These are phyloP conservation scores for Hypolimnas misippus DNA, from an alignment of 2,888 invertebrate genomes.

Conservation along the genomic window DNA sequence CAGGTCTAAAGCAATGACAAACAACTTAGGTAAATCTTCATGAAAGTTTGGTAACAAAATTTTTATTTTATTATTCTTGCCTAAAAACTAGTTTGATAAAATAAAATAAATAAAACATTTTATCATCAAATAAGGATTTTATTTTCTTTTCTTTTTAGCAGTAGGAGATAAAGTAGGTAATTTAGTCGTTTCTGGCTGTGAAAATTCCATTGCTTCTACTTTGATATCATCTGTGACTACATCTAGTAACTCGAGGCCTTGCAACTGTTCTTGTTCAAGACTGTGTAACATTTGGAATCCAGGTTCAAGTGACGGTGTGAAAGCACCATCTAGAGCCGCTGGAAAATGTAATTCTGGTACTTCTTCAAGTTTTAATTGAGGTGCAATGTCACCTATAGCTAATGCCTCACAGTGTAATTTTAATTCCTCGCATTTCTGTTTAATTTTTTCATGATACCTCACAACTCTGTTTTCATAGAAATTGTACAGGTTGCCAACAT, in stretches of 20 bases:
- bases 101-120: not conserved
- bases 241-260: constrained; percentile 73
- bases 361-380: constrained; percentile 74
- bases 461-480: constrained; percentile 74
- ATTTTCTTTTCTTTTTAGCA: constrained; percentile 77
- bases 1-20: too few relatives aligned
- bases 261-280: constrained; percentile 84
- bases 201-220: constrained; percentile 73
- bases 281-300: constrained; percentile 87
- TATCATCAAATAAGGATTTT: constrained; percentile 44
- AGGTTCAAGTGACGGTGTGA: constrained; percentile 85
- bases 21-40: too few relatives aligned
- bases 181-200: constrained; percentile 67
- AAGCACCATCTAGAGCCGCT: constrained; percentile 76
- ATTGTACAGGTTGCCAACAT: constrained; percentile 71
- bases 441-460: constrained; percentile 67
- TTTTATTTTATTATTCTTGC: too few relatives aligned
- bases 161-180: constrained; percentile 65
- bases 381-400: constrained; percentile 66
- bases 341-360: constrained; percentile 83
- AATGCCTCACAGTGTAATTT: constrained; percentile 63
- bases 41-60: too few relatives aligned
- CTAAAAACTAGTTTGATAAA: too few relatives aligned
- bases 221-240: constrained; percentile 73
- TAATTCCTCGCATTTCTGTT: constrained; percentile 63